A percentile compares a stretch with the other conserved stretches of the same genome.
phyloP scores from a whole-genome alignment of 2,797 vertebrate genomes.

The Morelia viridis region DNA sequence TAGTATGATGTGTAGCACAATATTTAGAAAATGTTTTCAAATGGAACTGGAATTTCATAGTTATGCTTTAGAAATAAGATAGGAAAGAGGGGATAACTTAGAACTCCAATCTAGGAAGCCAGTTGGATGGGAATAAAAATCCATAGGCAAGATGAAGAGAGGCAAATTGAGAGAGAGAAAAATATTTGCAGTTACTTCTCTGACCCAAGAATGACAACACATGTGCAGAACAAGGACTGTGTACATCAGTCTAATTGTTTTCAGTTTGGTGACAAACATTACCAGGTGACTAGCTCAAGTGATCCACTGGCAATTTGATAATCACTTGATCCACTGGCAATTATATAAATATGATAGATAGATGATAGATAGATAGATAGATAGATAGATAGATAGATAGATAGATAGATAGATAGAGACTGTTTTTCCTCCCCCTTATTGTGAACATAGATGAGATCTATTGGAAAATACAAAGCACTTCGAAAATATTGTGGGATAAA shows the following conservation, averaged over 20 bases:
- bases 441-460: slow-evolving; percentile 64
- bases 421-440: slow-evolving; percentile 61
- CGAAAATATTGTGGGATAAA: slow-evolving; percentile 45
- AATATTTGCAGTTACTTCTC: not conserved
- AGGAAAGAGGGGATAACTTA: not conserved
- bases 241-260: slow-evolving; percentile 66
- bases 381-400: too few species aligned
- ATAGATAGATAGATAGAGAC: slow-evolving; percentile 28
- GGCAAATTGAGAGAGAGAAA: too few species aligned
- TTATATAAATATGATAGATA: too few species aligned
- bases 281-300: slow-evolving; percentile 69
- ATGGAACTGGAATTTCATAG: not conserved
- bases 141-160: not conserved
- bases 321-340: too few species aligned
- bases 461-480: slow-evolving; percentile 62
- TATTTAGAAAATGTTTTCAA: not conserved
- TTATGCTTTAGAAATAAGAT: not conserved
- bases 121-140: not conserved
- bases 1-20: not conserved
- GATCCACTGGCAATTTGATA: slow-evolving; percentile 74
- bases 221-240: not conserved
- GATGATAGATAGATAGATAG: too few species aligned
- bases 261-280: slow-evolving; percentile 70
- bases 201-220: not conserved
- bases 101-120: not conserved